Evolutionary conservation across 2,113 vertebrate genomes (phyloP), one percentile per base, ranked within the genome.

Genomic region (Tachycineta bicolor): DNA sequence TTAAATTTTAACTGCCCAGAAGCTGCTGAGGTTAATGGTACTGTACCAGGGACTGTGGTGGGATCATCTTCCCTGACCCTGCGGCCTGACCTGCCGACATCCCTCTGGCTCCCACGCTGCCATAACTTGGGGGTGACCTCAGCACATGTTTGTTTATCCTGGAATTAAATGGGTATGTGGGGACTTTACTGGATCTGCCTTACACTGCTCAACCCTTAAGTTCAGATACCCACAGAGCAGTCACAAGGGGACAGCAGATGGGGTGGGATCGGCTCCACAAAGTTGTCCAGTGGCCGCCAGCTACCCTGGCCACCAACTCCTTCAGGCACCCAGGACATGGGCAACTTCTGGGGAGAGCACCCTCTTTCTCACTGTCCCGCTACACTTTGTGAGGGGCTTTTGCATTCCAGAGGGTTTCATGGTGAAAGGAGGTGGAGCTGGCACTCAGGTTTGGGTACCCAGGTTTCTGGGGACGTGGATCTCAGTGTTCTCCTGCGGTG

Each of bases 111-210:
- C 87, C 89, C 3, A 3, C 4, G 2, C 77, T 74, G 60, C 93
- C 28, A 10, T 90, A 81, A 58, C 68, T 83, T 87, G 34, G 52
- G 56, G 52, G 23, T 90, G 85, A 96, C 75, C 88, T 94, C 87
- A 95, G 71, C 52, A 18, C 29, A 15, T 78, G 60, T 95, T 92
- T 96, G 68, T 94, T 95, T 96, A 91, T 81, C 59, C 73, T 94
- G 85, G 68, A 94, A 75, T 88, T 83, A 67, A 76, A 75, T 3
- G 12, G 81, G 37, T 68, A 47, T 33, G 49, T 14, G n/a, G 83
- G 65, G 93, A 88, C 71, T 94, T 88, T 31, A 34, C 52, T 85
- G 70, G 49, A 77, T 78, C 71, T 74, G 43, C 63, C 63, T 83
- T 39, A 47, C 67, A 19, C 55, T 50, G 67, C 63, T 47, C 5